These are phyloP conservation scores for Meteorus colon DNA, from an alignment of 2,888 invertebrate species.

Conservation along the genomic window DNA sequence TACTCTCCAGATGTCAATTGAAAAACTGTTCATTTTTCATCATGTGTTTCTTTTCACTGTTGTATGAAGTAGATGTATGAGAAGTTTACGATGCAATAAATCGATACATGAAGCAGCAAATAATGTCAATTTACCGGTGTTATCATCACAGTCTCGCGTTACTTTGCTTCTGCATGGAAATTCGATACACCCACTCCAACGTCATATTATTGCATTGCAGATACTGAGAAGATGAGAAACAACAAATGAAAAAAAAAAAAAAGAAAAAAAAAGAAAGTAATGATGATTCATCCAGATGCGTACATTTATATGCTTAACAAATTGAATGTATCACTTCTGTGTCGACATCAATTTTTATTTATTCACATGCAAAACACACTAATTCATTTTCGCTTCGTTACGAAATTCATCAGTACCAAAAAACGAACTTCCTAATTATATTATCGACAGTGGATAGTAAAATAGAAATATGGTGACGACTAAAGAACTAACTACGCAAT, in stretches of 20 bases:
- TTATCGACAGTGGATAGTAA: no score
- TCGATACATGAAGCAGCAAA: not conserved
- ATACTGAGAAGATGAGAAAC: not conserved
- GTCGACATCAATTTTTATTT: no score
- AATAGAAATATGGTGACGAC: not conserved
- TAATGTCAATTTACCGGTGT: conserved; percentile 23
- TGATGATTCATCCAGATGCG: not conserved
- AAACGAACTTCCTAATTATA: no score
- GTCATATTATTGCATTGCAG: conserved; percentile 12
- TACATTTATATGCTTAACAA: not conserved
- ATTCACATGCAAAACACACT: no score
- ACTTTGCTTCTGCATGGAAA: conserved; percentile 13
- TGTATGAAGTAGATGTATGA: not conserved
- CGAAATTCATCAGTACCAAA: no score
- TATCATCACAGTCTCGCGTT: conserved; percentile 15
- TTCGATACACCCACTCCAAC: conserved; percentile 6
- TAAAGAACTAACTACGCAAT: not conserved
- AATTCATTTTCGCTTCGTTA: no score
- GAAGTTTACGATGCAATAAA: not conserved
- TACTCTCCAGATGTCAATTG: not conserved
- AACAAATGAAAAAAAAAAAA: not conserved
- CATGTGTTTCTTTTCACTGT: not conserved
- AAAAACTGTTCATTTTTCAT: not conserved
- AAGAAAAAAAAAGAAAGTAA: not conserved
- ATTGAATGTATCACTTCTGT: no score